These are phyloP conservation scores for Scomber scombrus DNA, from an alignment of 2,113 vertebrate species.

Conservation along the genomic window DNA sequence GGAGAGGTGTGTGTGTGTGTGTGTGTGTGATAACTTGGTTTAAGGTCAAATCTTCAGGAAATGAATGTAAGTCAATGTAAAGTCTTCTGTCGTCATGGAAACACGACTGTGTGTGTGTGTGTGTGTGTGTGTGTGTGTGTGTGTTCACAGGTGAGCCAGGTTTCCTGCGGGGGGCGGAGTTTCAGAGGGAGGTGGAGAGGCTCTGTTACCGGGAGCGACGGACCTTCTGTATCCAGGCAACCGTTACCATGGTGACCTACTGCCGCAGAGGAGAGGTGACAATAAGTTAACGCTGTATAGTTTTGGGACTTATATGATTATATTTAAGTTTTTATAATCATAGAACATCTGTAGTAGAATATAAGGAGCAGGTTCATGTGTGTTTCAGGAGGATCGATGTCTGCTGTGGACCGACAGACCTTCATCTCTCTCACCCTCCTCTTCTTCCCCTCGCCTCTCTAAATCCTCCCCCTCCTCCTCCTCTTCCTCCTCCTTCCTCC, in stretches of 20 bases:
- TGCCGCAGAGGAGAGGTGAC: conserved; percentile 71
- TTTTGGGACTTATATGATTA: background rate
- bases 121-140: background rate
- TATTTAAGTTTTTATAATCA: too few relatives aligned
- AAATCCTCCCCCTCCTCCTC: background rate
- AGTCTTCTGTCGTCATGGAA: too few relatives aligned
- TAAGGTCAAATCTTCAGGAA: too few relatives aligned
- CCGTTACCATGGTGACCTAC: conserved; percentile 74
- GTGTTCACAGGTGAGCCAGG: conserved; percentile 66
- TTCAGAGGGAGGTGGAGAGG: conserved; percentile 71
- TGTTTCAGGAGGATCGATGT: conserved; percentile 67
- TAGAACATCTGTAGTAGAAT: too few relatives aligned
- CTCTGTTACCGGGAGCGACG: conserved; percentile 82
- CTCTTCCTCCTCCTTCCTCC: background rate
- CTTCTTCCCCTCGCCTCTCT: background rate
- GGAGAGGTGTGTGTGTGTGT: conserved; percentile 60
- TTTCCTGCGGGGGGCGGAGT: conserved; percentile 80
- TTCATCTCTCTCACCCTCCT: conserved; percentile 11
- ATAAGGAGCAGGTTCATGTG: too few relatives aligned
- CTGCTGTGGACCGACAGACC: conserved; percentile 59
- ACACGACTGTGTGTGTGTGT: too few relatives aligned
- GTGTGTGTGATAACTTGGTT: too few relatives aligned
- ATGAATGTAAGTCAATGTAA: too few relatives aligned
- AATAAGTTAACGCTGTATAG: background rate
- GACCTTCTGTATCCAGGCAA: conserved; percentile 82